Evolutionary conservation across 2,113 vertebrate genomes (phyloP).

Genomic region (Archilochus colubris): DNA sequence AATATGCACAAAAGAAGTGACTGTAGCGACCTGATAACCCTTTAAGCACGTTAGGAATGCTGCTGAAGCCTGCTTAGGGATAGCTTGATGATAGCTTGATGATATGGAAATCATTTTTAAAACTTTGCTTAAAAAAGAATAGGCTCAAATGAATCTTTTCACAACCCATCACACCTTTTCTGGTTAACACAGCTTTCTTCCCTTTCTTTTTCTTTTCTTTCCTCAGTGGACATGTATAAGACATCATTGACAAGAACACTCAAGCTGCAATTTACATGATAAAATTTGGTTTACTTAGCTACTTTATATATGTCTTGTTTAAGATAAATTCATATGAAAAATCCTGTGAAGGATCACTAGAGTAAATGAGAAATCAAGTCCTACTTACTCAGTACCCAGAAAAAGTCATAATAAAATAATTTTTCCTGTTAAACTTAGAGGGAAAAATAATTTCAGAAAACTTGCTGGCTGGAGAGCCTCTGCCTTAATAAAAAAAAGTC

Average conservation of each 20-base stretch:
- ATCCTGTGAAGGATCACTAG: not conserved
- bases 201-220: not conserved
- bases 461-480: not conserved
- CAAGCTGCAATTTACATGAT: not conserved
- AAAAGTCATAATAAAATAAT: not conserved
- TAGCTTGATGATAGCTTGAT: not conserved
- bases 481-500: not conserved
- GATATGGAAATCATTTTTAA: not conserved
- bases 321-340: not conserved
- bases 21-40: not conserved
- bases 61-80: not conserved
- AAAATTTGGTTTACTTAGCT: not conserved
- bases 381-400: not conserved
- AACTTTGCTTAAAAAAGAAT: not conserved
- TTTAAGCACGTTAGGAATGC: not conserved
- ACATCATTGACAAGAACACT: not conserved
- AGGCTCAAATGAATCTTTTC: not conserved
- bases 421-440: not conserved
- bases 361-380: not conserved
- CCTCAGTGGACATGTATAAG: rapidly evolving
- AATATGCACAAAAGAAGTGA: not conserved
- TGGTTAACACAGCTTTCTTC: not conserved
- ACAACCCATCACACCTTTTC: not conserved
- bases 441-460: not conserved
- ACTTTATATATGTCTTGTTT: not conserved